These are phyloP conservation scores for Andrena camellia DNA, from an alignment of 2,888 invertebrate genomes.

Conservation along the genomic window DNA sequence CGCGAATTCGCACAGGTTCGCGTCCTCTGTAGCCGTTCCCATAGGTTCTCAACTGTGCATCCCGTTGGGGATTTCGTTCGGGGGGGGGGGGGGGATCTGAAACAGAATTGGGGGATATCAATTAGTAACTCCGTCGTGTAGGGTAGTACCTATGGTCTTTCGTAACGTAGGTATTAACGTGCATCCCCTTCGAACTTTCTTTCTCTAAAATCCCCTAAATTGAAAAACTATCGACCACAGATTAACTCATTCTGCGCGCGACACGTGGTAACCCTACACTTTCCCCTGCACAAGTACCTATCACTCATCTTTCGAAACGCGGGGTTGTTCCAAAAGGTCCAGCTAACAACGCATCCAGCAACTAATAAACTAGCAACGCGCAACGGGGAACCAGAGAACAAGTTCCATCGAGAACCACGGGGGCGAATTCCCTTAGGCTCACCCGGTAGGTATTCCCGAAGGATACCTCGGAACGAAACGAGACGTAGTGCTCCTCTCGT, in stretches of 20 bases:
- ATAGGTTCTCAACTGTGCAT: neutral
- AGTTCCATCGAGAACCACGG: slow-evolving; percentile 1
- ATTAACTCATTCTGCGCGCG: no score
- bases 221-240: no score
- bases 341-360: no score
- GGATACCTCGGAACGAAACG: slow-evolving; percentile 67
- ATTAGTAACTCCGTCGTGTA: no score
- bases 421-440: slow-evolving; percentile 8
- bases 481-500: slow-evolving; percentile 49
- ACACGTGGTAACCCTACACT: neutral
- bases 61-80: neutral
- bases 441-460: slow-evolving; percentile 72
- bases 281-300: no score
- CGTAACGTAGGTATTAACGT: no score
- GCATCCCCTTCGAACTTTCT: no score
- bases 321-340: no score
- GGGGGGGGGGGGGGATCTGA: neutral
- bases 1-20: neutral
- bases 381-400: slow-evolving; percentile 7
- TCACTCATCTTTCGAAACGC: neutral
- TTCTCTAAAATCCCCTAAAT: no score
- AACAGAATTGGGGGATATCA: neutral
- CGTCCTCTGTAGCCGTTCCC: neutral
- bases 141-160: no score
- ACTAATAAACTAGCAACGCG: neutral